Conservation (phyloP, 2,888 invertebrate genomes). For the Diadegma fenestrale region DNA sequence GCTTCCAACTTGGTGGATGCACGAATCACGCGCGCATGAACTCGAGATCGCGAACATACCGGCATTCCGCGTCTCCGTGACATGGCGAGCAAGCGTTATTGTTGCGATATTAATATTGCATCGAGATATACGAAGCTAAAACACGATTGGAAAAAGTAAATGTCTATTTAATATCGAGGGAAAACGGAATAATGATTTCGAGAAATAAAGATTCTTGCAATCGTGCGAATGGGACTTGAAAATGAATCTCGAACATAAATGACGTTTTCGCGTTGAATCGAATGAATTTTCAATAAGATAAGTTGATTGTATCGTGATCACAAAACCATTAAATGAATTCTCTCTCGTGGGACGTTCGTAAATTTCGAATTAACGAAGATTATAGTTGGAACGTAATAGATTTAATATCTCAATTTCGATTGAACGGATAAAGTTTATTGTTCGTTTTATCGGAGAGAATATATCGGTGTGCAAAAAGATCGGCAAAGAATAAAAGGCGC, state of each 20-base stretch:
- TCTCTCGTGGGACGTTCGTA: not conserved
- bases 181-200: not conserved
- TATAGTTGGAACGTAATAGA: conserved; percentile 3
- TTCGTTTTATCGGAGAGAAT: conserved; percentile 34
- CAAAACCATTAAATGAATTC: not conserved
- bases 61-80: conserved; percentile 43
- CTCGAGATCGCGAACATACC: conserved; percentile 31
- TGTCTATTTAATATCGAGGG: not conserved
- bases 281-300: not conserved
- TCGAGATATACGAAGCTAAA: conserved; percentile 2
- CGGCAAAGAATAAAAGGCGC: not conserved
- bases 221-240: not conserved
- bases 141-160: not conserved
- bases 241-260: not conserved
- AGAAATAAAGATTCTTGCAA: not conserved
- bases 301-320: not conserved
- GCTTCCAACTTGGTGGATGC: conserved; percentile 2
- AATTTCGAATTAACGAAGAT: conserved; percentile 22
- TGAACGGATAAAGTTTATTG: conserved; percentile 32
- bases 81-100: conserved; percentile 24
- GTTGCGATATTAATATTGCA: conserved; percentile 36
- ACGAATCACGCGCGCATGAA: conserved; percentile 22
- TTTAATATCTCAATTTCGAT: conserved; percentile 61
- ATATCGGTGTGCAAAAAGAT: conserved; percentile 20
- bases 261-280: not conserved